phyloP scores from a whole-genome alignment of 1,140 invertebrate genomes.

The Mylabris phalerata region DNA sequence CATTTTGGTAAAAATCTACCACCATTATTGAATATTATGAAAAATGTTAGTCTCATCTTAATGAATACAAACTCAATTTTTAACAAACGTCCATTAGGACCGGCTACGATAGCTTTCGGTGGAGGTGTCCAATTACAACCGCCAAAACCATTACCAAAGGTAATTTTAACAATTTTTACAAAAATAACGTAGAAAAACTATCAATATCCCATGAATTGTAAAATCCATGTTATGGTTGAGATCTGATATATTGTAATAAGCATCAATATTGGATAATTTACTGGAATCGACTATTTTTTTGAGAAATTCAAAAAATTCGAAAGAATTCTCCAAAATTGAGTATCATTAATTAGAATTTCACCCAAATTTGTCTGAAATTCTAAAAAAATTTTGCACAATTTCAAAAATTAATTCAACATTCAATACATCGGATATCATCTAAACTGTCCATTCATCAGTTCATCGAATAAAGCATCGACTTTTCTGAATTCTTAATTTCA shows the following conservation, averaged over 20 bases:
- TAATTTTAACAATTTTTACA: not conserved
- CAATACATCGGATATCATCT: too few species aligned
- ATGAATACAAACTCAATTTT: slow-evolving; percentile 33
- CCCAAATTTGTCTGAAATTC: too few species aligned
- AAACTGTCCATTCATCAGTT: not conserved
- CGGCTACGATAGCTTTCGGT: slow-evolving; percentile 32
- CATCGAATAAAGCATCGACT: not conserved
- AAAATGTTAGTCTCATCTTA: slow-evolving; percentile 32
- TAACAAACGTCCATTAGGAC: slow-evolving; percentile 12
- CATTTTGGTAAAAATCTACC: slow-evolving; percentile 33
- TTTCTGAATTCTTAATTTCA: slow-evolving; percentile 16
- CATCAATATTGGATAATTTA: not conserved
- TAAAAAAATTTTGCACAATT: too few species aligned
- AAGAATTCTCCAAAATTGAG: not conserved
- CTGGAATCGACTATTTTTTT: too few species aligned
- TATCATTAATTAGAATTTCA: not conserved
- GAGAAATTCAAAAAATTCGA: too few species aligned
- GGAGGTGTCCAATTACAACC: slow-evolving; percentile 41
- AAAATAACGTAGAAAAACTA: not conserved
- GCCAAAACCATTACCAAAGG: slow-evolving; percentile 35
- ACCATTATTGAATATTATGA: slow-evolving; percentile 24
- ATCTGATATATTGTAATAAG: not conserved
- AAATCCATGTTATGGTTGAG: too few species aligned
- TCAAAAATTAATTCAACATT: not conserved
- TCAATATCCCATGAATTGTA: not conserved